phyloP scores from a whole-genome alignment of 2,797 vertebrate genomes.

The Helicolenus hilgendorfi region DNA sequence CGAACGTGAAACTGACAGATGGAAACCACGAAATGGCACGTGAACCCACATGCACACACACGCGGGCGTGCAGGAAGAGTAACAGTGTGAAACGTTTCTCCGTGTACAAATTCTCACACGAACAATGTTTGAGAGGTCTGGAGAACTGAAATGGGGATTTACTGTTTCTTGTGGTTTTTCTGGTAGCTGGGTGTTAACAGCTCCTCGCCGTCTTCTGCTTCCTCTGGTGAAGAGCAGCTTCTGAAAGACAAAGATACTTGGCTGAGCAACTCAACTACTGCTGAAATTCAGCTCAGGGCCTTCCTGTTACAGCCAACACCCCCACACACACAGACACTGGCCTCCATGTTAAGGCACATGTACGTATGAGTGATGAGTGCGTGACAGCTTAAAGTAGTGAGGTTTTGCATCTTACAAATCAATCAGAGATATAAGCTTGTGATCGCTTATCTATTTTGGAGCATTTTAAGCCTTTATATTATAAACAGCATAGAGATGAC shows the following conservation, averaged over 20 bases:
- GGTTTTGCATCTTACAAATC: not conserved
- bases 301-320: not conserved
- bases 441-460: not conserved
- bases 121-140: not conserved
- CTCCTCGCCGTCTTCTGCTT: slow-evolving; percentile 86
- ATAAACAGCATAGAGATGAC: not conserved
- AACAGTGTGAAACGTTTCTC: not conserved
- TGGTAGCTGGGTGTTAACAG: slow-evolving; percentile 85
- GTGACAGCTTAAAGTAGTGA: not conserved
- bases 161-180: slow-evolving; percentile 90
- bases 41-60: not conserved
- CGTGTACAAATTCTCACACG: not conserved
- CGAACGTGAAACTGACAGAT: slow-evolving; percentile 21
- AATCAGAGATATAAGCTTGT: not conserved
- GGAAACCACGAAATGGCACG: slow-evolving; percentile 39
- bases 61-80: not conserved
- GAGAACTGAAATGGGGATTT: slow-evolving; percentile 46
- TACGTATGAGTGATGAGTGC: not conserved
- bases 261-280: not conserved
- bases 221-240: slow-evolving; percentile 89
- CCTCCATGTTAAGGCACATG: not conserved
- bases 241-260: slow-evolving; percentile 73
- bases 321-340: not conserved
- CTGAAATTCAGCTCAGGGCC: not conserved
- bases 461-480: not conserved